Base-by-base conservation (phyloP, 2,113 vertebrate genomes). In the Gymnogyps californianus region DNA sequence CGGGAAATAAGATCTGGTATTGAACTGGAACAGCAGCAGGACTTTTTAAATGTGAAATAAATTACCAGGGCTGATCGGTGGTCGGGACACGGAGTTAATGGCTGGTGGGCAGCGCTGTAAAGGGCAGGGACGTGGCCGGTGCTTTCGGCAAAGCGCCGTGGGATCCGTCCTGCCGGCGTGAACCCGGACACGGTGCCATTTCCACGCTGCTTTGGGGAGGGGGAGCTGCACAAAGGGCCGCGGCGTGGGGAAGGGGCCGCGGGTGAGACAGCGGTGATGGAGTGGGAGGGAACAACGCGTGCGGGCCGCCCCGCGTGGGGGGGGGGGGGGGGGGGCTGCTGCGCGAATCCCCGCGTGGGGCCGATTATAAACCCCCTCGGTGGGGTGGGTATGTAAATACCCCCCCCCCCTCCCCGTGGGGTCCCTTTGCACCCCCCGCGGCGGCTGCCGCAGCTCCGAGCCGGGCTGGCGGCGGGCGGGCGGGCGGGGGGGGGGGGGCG, bases 1-100 rank as follows among this genome's bases (percentile, higher is more conserved):
- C 64, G 94, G 97, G 97, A 96, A 97, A 97, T 96, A 90, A 95
- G 90, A 96, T 91, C 90, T 88, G 96, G 88, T 97, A 95, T 94
- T 46, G 95, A 95, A 80, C 85, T 95, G 96, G 96, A 97, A 94
- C 95, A 71, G 88, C 70, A 49, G 95, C 87, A 55, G 61, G 34
- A 81, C 69, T 85, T 94, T 80, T n/a, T 4, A 94, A 90, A 67
- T 0, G 82, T 32, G 85, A 93, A 96, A 95, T 96, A 95, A 96
- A 96, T 96, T 47, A 58, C 78, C 3, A 28, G 76, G 93, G 80
- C 14, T 4, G 29, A 7, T 5, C 6, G 20, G 51, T 18, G 93
- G 14, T 76, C 16, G 61, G 87, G 96, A 72, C 46, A 7, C 28
- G 0, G 92, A 91, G 90, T 88, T 88, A 83, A 88, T 20, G 92